phyloP scores from a whole-genome alignment of 2,113 vertebrate genomes.

The Atherinomorus stipes region DNA sequence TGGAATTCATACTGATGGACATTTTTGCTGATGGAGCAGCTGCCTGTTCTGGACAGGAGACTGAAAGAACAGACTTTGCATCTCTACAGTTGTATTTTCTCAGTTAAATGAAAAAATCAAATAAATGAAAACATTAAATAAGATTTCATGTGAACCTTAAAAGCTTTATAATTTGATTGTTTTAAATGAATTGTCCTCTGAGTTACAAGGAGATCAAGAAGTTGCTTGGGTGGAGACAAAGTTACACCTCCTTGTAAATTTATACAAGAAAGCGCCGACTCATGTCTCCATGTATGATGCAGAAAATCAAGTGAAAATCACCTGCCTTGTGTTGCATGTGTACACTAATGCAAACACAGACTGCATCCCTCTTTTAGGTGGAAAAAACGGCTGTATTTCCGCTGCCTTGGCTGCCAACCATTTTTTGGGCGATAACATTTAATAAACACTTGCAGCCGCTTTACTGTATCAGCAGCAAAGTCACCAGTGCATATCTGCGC shows the following conservation, averaged over 20 bases:
- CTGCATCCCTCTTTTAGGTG: conserved; percentile 5
- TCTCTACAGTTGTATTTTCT: too few species aligned
- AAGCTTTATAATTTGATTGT: conserved; percentile 8
- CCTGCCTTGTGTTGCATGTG: conserved; percentile 5
- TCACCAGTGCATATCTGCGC: conserved; percentile 35
- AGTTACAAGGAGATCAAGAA: conserved; percentile 1
- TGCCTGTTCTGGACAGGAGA: too few species aligned
- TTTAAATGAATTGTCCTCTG: neutral
- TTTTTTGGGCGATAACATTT: conserved; percentile 60
- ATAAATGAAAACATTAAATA: too few species aligned
- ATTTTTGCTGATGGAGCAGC: too few species aligned
- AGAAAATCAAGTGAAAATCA: conserved; percentile 25
- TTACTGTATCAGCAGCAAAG: conserved; percentile 16
- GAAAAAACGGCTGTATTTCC: conserved; percentile 70
- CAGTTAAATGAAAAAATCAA: too few species aligned
- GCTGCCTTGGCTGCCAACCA: conserved; percentile 13
- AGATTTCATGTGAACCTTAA: neutral
- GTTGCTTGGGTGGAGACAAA: neutral
- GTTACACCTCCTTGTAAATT: conserved; percentile 3
- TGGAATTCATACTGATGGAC: too few species aligned
- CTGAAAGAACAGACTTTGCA: too few species aligned
- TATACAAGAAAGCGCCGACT: neutral
- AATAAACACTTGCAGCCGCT: conserved; percentile 44
- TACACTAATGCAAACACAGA: neutral
- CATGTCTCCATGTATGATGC: conserved; percentile 1